A percentile compares a stretch with the other conserved stretches of the same genome.
Conservation (phyloP, 2,888 invertebrate genomes). For the Drosophila affinis region DNA sequence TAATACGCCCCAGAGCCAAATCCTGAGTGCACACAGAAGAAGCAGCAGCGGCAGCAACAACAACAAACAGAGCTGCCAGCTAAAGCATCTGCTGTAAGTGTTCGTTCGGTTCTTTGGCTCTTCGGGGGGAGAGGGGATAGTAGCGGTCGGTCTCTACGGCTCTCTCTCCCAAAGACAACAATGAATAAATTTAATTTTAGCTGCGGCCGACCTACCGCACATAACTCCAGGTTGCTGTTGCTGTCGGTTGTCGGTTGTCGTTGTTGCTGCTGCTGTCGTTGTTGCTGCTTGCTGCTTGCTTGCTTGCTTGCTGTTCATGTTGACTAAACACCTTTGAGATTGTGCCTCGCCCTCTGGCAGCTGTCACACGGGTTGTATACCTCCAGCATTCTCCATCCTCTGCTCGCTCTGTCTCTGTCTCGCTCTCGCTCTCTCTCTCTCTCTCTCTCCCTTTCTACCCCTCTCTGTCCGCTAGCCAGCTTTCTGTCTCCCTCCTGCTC, state of each 20-base stretch:
- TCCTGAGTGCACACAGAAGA: constrained; percentile 68
- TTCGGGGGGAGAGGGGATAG: too few relatives aligned
- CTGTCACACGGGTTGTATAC: constrained; percentile 66
- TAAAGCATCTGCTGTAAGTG: constrained; percentile 39
- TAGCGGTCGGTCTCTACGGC: neutral
- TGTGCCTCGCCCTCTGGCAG: constrained; percentile 75
- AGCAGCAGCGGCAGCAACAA: constrained; percentile 26
- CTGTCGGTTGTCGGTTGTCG: constrained; percentile 26
- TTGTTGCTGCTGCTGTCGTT: constrained; percentile 24
- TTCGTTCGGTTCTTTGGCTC: constrained; percentile 40
- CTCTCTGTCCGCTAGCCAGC: neutral
- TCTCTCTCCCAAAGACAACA: constrained; percentile 64
- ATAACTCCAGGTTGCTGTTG: constrained; percentile 47
- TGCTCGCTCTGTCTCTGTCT: constrained; percentile 6
- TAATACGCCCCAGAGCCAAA: constrained; percentile 76
- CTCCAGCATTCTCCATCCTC: constrained; percentile 38
- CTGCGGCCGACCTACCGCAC: constrained; percentile 74
- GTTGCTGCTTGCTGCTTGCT: constrained; percentile 11
- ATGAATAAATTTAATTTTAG: constrained; percentile 76
- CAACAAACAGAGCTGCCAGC: constrained; percentile 43
- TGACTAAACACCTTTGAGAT: constrained; percentile 78
- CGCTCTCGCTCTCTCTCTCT: neutral
- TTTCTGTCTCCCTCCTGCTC: constrained; percentile 5
- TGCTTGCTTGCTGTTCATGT: constrained; percentile 47
- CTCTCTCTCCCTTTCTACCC: neutral